Evolutionary conservation across 2,888 invertebrate species (phyloP).

Genomic region (Steromphala cineraria): DNA sequence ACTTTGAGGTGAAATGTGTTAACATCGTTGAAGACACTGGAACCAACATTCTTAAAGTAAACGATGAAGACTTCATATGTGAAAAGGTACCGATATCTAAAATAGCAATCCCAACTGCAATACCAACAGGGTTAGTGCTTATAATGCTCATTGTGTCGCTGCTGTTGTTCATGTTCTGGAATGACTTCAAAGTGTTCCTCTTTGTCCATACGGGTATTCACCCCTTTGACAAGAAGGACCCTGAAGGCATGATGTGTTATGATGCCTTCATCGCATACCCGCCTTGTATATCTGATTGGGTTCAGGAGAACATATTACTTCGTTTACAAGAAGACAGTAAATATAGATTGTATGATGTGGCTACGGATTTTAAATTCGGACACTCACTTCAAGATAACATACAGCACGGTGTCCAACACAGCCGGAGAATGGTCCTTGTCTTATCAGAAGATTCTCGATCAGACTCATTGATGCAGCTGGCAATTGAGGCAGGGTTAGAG

Average conservation of each 20-base stretch:
- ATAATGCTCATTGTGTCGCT: neutral
- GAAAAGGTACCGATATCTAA: constrained; percentile 1
- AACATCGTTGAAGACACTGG: constrained; percentile 26
- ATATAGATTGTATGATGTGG: neutral
- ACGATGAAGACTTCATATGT: constrained; percentile 30
- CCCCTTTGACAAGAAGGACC: constrained; percentile 27
- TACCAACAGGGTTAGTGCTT: constrained; percentile 17
- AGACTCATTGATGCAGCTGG: neutral
- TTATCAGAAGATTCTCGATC: neutral
- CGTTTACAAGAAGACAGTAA: neutral
- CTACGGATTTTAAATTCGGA: neutral
- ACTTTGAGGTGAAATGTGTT: constrained; percentile 25
- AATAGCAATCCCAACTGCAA: constrained; percentile 13
- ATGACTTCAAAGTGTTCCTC: constrained; percentile 23
- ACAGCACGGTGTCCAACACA: neutral
- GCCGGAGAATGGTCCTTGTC: neutral
- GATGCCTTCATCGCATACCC: constrained; percentile 1
- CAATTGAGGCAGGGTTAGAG: neutral
- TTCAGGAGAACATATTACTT: neutral
- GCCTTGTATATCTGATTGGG: neutral
- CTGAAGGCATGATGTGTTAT: neutral
- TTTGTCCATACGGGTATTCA: constrained; percentile 30
- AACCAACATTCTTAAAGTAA: constrained; percentile 8
- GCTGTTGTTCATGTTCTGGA: constrained; percentile 15
- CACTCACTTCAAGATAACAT: neutral